phyloP scores from a whole-genome alignment of 37 sponge, comb jelly and placozoan genomes.

The Bolinopsis microptera region DNA sequence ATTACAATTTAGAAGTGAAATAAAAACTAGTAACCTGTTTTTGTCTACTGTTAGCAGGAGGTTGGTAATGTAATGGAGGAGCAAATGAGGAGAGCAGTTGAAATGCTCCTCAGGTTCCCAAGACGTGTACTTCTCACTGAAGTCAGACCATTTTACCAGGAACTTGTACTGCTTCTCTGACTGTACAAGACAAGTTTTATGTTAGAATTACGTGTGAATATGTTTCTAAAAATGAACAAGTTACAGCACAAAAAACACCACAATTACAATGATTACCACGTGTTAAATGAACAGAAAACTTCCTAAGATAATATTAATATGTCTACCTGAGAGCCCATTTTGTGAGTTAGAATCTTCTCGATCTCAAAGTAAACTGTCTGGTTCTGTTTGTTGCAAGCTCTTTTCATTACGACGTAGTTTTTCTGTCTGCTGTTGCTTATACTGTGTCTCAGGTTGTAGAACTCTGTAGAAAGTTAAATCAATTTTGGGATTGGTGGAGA shows the following conservation, averaged over 20 bases:
- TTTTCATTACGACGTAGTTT: slow-evolving; percentile 41
- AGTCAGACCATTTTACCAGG: slow-evolving; percentile 41
- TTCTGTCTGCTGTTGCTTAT: neutral
- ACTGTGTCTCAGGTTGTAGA: slow-evolving; percentile 42
- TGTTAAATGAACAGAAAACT: too few species aligned
- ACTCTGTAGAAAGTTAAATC: slow-evolving; percentile 32
- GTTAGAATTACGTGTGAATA: neutral
- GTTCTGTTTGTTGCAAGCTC: slow-evolving; percentile 25
- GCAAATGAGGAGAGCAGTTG: slow-evolving; percentile 55
- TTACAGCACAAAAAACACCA: too few species aligned
- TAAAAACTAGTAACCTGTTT: neutral
- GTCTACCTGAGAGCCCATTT: neutral
- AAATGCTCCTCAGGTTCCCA: slow-evolving; percentile 51
- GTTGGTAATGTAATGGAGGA: neutral
- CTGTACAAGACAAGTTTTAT: neutral
- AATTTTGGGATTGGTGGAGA: too few species aligned
- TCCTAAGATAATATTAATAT: too few species aligned
- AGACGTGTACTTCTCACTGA: slow-evolving; percentile 34
- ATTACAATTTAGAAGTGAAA: too few species aligned
- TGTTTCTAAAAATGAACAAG: too few species aligned
- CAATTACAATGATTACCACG: too few species aligned
- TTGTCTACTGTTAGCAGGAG: neutral
- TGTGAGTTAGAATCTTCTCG: slow-evolving; percentile 3
- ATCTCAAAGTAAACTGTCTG: slow-evolving; percentile 11
- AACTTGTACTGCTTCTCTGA: neutral